Conservation (phyloP, 92 coral and sea anemone genomes). For the Phenganax subtilis region DNA sequence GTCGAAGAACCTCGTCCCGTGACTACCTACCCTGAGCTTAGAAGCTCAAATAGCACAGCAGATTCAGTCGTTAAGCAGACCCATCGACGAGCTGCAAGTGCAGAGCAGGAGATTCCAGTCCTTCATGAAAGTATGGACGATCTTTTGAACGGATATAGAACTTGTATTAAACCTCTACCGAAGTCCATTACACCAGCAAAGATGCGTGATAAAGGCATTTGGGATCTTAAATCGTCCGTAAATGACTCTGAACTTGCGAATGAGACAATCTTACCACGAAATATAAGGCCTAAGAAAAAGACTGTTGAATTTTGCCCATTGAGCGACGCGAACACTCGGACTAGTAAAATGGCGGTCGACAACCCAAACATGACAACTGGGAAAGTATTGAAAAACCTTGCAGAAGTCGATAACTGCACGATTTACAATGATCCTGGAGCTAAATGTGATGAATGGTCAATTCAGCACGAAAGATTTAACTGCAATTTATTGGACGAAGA, state of each 20-base stretch:
- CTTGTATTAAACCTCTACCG: background rate
- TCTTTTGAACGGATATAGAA: constrained; percentile 30
- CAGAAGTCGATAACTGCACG: background rate
- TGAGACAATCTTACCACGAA: background rate
- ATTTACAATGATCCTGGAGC: background rate
- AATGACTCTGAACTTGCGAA: background rate
- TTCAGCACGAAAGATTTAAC: background rate
- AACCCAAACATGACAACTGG: background rate
- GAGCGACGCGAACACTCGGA: background rate
- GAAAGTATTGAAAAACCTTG: background rate
- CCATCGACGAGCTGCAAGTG: background rate
- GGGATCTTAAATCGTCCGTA: background rate
- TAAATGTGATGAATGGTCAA: background rate
- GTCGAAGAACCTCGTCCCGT: constrained; percentile 1
- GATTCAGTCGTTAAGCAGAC: background rate
- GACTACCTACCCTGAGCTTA: background rate
- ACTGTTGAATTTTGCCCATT: background rate
- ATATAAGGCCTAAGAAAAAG: background rate
- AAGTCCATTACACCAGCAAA: constrained; percentile 8
- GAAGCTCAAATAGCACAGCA: background rate
- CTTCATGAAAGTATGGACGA: constrained; percentile 31
- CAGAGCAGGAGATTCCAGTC: constrained; percentile 3
- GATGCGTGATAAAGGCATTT: background rate
- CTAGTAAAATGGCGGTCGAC: background rate
- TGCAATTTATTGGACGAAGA: background rate